Conservation (phyloP, 1,140 invertebrate species). For the Mizuhopecten yessoensis region DNA sequence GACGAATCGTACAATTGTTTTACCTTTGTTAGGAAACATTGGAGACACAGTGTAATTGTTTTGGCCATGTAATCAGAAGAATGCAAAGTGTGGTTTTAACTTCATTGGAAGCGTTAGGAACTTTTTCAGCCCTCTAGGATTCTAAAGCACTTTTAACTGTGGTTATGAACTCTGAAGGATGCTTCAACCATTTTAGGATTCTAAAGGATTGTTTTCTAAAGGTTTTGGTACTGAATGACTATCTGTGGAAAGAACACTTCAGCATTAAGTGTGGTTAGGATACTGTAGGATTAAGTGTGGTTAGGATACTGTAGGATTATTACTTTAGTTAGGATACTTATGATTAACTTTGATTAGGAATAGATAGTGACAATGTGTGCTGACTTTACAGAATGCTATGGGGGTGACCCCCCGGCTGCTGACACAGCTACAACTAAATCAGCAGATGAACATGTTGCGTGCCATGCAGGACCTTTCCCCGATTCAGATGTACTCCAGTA, state of each 20-base stretch:
- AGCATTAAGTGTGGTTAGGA: neutral
- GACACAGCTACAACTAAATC: constrained; percentile 55
- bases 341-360: neutral
- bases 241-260: neutral
- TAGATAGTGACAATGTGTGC: neutral
- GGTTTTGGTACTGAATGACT: no score
- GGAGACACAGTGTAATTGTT: neutral
- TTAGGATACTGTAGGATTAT: neutral
- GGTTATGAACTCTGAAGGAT: neutral
- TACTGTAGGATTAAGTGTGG: neutral
- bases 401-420: constrained; percentile 47
- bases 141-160: neutral
- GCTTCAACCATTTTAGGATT: neutral
- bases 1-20: neutral
- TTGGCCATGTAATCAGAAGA: neutral
- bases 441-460: constrained; percentile 50
- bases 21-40: neutral
- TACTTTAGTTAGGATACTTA: no score
- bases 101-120: neutral
- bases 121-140: neutral
- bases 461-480: constrained; percentile 54
- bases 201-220: neutral
- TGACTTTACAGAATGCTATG: constrained; percentile 41
- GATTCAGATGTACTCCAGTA: constrained; percentile 65
- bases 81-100: neutral